phyloP scores from a whole-genome alignment of 1,140 invertebrate species.

The Drosophila novamexicana region DNA sequence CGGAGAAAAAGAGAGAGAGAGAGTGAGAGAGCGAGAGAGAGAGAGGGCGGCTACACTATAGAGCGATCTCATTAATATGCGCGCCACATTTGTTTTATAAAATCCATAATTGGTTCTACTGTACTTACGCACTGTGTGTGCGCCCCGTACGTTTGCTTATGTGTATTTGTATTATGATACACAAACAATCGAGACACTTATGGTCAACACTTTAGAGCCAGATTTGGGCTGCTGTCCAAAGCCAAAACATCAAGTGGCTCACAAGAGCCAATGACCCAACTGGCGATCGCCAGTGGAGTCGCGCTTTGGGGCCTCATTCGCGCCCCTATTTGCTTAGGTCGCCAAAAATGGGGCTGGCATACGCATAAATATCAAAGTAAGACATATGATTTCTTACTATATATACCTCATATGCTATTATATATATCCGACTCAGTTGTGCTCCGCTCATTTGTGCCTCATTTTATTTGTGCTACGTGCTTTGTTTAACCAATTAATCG shows the following conservation, averaged over 20 bases:
- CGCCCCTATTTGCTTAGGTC: slow-evolving; percentile 80
- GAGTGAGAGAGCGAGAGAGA: not conserved
- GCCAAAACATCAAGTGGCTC: slow-evolving; percentile 47
- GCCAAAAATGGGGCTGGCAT: slow-evolving; percentile 79
- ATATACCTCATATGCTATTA: slow-evolving; percentile 40
- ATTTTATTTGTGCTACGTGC: slow-evolving; percentile 78
- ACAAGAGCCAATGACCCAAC: slow-evolving; percentile 76
- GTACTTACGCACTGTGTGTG: slow-evolving; percentile 78
- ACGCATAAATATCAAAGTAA: slow-evolving; percentile 80
- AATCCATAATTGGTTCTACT: slow-evolving; percentile 84
- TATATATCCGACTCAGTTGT: slow-evolving; percentile 32
- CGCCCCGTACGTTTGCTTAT: slow-evolving; percentile 12
- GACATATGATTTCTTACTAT: slow-evolving; percentile 80
- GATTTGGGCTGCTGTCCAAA: slow-evolving; percentile 67
- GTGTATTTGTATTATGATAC: slow-evolving; percentile 74
- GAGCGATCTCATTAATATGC: slow-evolving; percentile 71
- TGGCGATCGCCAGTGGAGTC: slow-evolving; percentile 32
- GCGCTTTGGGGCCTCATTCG: slow-evolving; percentile 52
- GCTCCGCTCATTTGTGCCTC: slow-evolving; percentile 65
- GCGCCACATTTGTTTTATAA: slow-evolving; percentile 82
- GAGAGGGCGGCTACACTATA: slow-evolving; percentile 6
- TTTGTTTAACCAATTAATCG: slow-evolving; percentile 59
- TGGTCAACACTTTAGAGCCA: slow-evolving; percentile 83
- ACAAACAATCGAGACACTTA: slow-evolving; percentile 82
- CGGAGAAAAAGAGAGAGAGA: not conserved